Evolutionary conservation across 2,113 vertebrate species (phyloP).

Genomic region (Dicentrarchus labrax): DNA sequence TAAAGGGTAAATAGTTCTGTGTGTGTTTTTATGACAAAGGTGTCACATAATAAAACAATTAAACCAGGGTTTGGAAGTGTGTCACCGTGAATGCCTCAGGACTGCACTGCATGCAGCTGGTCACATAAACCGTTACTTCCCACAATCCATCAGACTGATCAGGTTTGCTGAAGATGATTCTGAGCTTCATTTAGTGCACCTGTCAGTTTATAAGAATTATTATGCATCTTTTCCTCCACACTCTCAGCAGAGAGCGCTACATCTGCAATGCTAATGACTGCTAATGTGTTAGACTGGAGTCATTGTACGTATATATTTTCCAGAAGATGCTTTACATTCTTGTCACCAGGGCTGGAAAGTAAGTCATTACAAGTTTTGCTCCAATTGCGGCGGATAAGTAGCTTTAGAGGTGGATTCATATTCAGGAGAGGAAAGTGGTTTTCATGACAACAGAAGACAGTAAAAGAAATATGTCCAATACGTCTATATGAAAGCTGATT

Average conservation of each 20-base stretch:
- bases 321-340: neutral
- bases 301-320: neutral
- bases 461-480: neutral
- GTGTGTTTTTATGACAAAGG: neutral
- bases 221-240: neutral
- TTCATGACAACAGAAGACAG: neutral
- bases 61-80: neutral
- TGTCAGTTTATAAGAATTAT: neutral
- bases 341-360: neutral
- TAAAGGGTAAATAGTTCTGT: neutral
- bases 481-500: neutral
- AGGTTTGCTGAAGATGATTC: neutral
- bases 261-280: slow-evolving; percentile 23
- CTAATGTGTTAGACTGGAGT: slow-evolving; percentile 17
- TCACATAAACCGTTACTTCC: neutral
- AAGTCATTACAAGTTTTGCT: neutral
- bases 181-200: neutral
- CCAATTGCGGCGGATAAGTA: neutral
- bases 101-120: neutral
- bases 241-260: neutral
- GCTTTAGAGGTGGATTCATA: neutral
- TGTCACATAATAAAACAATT: too few relatives aligned
- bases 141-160: neutral
- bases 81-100: neutral
- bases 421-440: neutral